These are phyloP conservation scores for Anodontia alba DNA, from an alignment of 2,888 invertebrate genomes.

Conservation along the genomic window DNA sequence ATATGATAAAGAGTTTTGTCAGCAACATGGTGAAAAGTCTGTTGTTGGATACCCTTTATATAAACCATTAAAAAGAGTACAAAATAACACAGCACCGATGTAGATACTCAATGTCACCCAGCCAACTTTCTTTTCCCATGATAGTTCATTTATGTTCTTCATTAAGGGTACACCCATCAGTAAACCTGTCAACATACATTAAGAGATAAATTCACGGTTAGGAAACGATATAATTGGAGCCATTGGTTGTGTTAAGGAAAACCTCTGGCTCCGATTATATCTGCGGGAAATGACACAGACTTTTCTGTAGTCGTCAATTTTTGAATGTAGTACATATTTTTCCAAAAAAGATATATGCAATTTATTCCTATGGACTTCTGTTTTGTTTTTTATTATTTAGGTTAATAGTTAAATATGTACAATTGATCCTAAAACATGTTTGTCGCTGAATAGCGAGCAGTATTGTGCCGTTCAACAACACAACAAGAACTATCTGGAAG, in stretches of 20 bases:
- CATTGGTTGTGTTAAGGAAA: not conserved
- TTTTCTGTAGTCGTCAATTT: too few species aligned
- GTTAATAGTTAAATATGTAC: too few species aligned
- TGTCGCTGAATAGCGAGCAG: too few species aligned
- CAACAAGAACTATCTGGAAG: too few species aligned
- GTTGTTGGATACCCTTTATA: slow-evolving; percentile 79
- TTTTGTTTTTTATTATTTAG: too few species aligned
- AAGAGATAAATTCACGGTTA: not conserved
- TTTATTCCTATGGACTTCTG: too few species aligned
- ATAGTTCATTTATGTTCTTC: slow-evolving; percentile 81
- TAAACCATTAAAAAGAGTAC: slow-evolving; percentile 81
- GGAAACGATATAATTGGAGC: not conserved
- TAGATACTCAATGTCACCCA: slow-evolving; percentile 82
- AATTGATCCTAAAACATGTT: too few species aligned
- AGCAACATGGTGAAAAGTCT: slow-evolving; percentile 55
- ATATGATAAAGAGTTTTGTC: not conserved
- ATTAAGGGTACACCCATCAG: slow-evolving; percentile 83
- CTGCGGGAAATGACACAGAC: too few species aligned
- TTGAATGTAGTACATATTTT: too few species aligned
- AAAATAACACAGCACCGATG: slow-evolving; percentile 78
- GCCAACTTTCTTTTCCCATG: slow-evolving; percentile 83
- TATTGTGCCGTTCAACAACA: too few species aligned
- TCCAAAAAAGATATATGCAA: too few species aligned
- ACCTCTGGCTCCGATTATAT: not conserved
- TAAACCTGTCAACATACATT: slow-evolving; percentile 75